Evolutionary conservation across 2,888 invertebrate species (phyloP).

Genomic region (Spodoptera exigua): DNA sequence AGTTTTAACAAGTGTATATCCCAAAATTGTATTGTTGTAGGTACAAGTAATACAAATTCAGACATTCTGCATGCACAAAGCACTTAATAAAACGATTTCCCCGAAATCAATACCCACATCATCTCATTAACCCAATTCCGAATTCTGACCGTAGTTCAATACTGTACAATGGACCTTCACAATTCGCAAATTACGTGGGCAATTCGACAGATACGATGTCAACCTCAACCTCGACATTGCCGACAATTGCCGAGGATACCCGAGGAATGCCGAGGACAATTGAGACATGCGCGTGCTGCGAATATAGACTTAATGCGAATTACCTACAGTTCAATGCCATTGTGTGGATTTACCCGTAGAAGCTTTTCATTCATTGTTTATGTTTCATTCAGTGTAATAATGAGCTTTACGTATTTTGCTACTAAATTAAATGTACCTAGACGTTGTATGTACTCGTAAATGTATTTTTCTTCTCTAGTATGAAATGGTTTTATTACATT

Average conservation of each 20-base stretch:
- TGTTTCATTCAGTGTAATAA: conserved; percentile 43
- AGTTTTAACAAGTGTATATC: too few species aligned
- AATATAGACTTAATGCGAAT: conserved; percentile 62
- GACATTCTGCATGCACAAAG: not conserved
- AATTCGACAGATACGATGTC: conserved; percentile 51
- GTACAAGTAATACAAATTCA: not conserved
- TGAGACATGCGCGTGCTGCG: conserved; percentile 59
- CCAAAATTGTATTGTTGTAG: too few species aligned
- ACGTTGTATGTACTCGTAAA: too few species aligned
- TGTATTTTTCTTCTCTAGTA: too few species aligned
- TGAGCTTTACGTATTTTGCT: conserved; percentile 10
- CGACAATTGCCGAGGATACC: conserved; percentile 42
- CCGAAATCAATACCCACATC: conserved; percentile 38
- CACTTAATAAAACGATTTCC: conserved; percentile 8
- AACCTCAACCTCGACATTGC: conserved; percentile 64
- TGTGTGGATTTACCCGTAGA: conserved; percentile 34
- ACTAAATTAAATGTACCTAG: not conserved
- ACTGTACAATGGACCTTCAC: conserved; percentile 49
- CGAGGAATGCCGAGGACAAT: conserved; percentile 42
- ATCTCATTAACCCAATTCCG: conserved; percentile 51
- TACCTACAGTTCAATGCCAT: conserved; percentile 63
- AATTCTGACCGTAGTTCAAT: conserved; percentile 35
- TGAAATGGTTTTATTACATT: too few species aligned
- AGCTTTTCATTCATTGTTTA: conserved; percentile 50
- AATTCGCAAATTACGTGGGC: conserved; percentile 59